These are phyloP conservation scores for Nasonia longicornis DNA, from an alignment of 1,140 invertebrate genomes.

Conservation along the genomic window DNA sequence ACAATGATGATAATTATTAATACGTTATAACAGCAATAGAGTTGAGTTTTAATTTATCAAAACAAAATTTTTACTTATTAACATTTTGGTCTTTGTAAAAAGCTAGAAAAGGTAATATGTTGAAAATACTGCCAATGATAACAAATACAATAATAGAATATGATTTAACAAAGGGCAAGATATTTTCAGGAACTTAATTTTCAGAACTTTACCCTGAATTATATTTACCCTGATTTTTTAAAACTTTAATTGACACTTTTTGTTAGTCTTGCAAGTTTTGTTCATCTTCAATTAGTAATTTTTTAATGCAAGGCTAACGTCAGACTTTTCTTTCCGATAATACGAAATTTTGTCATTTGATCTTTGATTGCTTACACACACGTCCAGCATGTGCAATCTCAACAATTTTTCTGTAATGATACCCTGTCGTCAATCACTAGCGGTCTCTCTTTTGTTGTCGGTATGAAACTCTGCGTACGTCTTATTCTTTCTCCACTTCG, in stretches of 20 bases:
- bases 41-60: conserved; percentile 27
- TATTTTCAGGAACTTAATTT: conserved; percentile 41
- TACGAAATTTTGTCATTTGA: conserved; percentile 29
- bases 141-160: conserved; percentile 15
- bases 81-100: conserved; percentile 28
- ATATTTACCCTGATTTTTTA: conserved; percentile 37
- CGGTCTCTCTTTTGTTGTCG: conserved; percentile 70
- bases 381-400: conserved; percentile 25
- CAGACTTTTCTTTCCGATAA: conserved; percentile 42
- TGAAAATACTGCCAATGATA: conserved; percentile 38
- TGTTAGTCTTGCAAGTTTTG: conserved; percentile 9
- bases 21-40: conserved; percentile 32
- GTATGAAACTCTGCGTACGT: conserved; percentile 73
- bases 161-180: conserved; percentile 32
- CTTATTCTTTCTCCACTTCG: conserved; percentile 66
- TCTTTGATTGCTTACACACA: conserved; percentile 25
- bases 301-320: conserved; percentile 31
- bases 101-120: conserved; percentile 15
- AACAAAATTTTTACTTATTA: conserved; percentile 20
- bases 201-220: conserved; percentile 35
- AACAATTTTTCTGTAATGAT: conserved; percentile 52
- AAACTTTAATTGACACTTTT: conserved; percentile 23
- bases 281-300: conserved; percentile 22
- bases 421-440: conserved; percentile 50
- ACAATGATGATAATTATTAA: not conserved